These are phyloP conservation scores for Chymomyza caudatula DNA, from an alignment of 2,888 invertebrate genomes.

Conservation along the genomic window DNA sequence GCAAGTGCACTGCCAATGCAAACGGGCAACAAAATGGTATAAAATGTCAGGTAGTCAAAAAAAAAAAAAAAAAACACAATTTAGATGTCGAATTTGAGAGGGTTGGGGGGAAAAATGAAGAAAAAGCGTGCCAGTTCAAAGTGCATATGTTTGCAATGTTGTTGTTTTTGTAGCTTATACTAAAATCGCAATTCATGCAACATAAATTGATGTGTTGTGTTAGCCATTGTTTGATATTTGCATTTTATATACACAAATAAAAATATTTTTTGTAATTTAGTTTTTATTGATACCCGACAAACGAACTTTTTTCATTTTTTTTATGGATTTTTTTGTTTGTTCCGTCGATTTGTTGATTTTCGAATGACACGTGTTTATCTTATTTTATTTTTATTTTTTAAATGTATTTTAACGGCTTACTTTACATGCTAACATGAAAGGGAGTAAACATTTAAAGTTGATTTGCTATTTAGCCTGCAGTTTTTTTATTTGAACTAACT, in stretches of 20 bases:
- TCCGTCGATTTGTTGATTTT: conserved; percentile 57
- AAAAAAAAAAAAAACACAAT: conserved; percentile 13
- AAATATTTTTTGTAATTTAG: conserved; percentile 49
- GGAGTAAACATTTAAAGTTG: neutral
- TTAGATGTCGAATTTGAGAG: conserved; percentile 3
- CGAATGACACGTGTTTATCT: conserved; percentile 38
- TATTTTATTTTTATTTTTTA: conserved; percentile 13
- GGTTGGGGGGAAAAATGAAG: neutral
- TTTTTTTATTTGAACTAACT: neutral
- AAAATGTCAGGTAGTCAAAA: conserved; percentile 11
- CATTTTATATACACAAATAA: conserved; percentile 21
- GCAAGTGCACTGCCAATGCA: neutral
- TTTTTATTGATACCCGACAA: conserved; percentile 53
- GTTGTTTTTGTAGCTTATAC: conserved; percentile 2
- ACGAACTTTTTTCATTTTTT: conserved; percentile 1
- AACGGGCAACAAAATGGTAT: neutral
- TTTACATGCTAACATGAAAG: conserved; percentile 7
- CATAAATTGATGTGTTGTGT: conserved; percentile 53
- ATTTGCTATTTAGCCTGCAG: neutral
- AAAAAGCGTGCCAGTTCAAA: neutral
- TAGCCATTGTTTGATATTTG: conserved; percentile 31
- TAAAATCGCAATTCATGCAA: conserved; percentile 23
- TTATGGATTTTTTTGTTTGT: neutral
- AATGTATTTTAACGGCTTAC: conserved; percentile 32
- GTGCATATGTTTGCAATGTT: conserved; percentile 5